phyloP scores from a whole-genome alignment of 2,797 vertebrate species.

The Cryptoblepharus egeriae region DNA sequence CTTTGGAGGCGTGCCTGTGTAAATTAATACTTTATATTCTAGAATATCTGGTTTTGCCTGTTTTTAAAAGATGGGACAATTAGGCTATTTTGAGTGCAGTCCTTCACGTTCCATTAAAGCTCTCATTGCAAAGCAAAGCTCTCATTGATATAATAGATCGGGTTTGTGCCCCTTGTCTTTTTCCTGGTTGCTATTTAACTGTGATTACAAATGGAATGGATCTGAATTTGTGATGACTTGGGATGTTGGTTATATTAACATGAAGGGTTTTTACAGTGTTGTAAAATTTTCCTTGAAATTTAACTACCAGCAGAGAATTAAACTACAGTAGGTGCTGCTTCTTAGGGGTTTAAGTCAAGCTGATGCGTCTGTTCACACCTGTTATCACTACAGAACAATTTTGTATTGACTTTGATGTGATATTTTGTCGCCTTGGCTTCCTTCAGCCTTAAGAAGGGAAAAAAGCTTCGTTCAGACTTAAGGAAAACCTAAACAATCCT shows the following conservation, averaged over 20 bases:
- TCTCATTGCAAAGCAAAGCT: neutral
- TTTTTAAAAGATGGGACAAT: constrained; percentile 4
- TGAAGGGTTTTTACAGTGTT: constrained; percentile 60
- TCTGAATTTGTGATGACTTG: constrained; percentile 50
- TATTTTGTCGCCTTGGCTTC: too few species aligned
- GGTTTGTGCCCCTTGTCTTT: neutral
- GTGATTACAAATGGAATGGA: neutral
- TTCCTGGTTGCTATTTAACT: constrained; percentile 21
- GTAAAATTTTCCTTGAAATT: constrained; percentile 67
- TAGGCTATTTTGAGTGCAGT: constrained; percentile 5
- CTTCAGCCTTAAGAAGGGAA: too few species aligned
- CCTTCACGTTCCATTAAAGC: neutral
- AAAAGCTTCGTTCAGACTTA: too few species aligned
- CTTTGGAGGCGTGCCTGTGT: neutral
- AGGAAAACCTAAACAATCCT: neutral
- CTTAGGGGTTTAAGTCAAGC: constrained; percentile 56
- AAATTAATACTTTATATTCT: neutral
- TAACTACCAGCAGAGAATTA: constrained; percentile 58
- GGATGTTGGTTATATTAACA: constrained; percentile 58
- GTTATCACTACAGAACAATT: constrained; percentile 12
- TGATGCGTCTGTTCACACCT: constrained; percentile 41
- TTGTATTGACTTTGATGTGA: neutral
- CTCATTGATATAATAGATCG: neutral
- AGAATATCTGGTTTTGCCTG: neutral
- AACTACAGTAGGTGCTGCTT: constrained; percentile 70